A percentile compares a stretch with the other conserved stretches of the same genome.
Evolutionary conservation across 2,113 vertebrate species (phyloP).

Genomic region (Diphyllodes magnificus): DNA sequence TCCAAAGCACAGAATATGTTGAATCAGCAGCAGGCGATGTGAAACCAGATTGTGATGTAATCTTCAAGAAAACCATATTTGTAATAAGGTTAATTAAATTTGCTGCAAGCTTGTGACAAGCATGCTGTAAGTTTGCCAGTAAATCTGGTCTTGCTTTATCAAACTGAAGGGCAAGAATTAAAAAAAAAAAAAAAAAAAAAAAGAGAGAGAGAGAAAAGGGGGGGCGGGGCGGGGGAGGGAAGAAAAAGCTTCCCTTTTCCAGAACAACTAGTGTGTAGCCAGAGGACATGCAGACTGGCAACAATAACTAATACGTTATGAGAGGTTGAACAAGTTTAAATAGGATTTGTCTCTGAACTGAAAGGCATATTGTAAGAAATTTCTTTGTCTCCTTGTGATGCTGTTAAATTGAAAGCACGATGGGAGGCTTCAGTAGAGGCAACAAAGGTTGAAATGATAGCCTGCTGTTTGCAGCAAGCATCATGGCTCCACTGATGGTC

Average conservation of each 20-base stretch:
- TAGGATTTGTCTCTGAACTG: conserved; percentile 68
- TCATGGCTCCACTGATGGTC: conserved; percentile 60
- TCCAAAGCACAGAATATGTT: conserved; percentile 58
- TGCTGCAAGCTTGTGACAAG: conserved; percentile 68
- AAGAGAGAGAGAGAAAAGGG: neutral
- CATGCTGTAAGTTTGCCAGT: conserved; percentile 66
- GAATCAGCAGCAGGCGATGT: conserved; percentile 61
- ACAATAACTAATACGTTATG: conserved; percentile 67
- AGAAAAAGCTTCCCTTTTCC: conserved; percentile 22
- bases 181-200: neutral
- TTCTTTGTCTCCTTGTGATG: conserved; percentile 71
- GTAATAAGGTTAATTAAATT: conserved; percentile 80
- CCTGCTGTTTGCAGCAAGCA: conserved; percentile 73
- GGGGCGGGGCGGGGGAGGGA: fast-evolving
- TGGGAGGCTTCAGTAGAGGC: conserved; percentile 67
- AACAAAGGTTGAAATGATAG: conserved; percentile 70
- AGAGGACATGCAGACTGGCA: conserved; percentile 56
- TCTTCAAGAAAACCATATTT: conserved; percentile 73
- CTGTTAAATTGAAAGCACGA: conserved; percentile 71
- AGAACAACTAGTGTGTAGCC: conserved; percentile 45
- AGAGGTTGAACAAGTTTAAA: conserved; percentile 72
- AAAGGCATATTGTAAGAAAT: conserved; percentile 71
- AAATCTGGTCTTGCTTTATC: conserved; percentile 69
- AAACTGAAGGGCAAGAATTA: conserved; percentile 63
- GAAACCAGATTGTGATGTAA: conserved; percentile 71